Percentiles rank a stretch among this genome's conserved stretches.
Evolutionary conservation across 2,113 vertebrate species (phyloP).

Genomic region (Pelecanus crispus): DNA sequence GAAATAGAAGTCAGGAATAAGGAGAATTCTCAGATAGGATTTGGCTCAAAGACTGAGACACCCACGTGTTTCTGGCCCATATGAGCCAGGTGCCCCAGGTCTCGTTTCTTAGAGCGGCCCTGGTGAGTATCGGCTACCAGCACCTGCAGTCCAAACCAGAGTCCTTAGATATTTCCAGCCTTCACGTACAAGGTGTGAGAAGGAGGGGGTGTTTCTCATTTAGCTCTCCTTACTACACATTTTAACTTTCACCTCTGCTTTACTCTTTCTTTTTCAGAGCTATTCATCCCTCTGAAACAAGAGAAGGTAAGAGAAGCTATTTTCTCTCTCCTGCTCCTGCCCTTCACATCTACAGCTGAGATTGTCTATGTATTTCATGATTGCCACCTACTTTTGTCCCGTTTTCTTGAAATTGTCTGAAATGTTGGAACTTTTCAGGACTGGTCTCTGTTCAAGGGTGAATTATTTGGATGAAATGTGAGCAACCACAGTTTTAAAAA

Average conservation of each 20-base stretch:
- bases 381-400: not conserved
- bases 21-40: not conserved
- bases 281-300: slow-evolving; percentile 73
- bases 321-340: not conserved
- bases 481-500: not conserved
- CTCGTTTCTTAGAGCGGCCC: not conserved
- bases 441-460: not conserved
- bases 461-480: not conserved
- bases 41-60: not conserved
- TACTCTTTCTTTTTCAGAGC: slow-evolving; percentile 55
- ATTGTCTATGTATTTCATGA: not conserved
- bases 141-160: not conserved
- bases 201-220: not conserved
- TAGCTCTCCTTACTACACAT: not conserved
- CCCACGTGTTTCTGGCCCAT: not conserved
- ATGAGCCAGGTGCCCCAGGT: not conserved
- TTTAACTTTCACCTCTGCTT: not conserved
- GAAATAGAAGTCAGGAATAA: not conserved
- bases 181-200: not conserved
- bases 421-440: not conserved
- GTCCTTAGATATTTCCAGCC: not conserved
- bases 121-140: not conserved
- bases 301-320: slow-evolving; percentile 36
- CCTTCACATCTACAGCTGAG: not conserved
- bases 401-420: not conserved